These are phyloP conservation scores for Helicoverpa assulta DNA, from an alignment of 2,888 invertebrate genomes.

Conservation along the genomic window DNA sequence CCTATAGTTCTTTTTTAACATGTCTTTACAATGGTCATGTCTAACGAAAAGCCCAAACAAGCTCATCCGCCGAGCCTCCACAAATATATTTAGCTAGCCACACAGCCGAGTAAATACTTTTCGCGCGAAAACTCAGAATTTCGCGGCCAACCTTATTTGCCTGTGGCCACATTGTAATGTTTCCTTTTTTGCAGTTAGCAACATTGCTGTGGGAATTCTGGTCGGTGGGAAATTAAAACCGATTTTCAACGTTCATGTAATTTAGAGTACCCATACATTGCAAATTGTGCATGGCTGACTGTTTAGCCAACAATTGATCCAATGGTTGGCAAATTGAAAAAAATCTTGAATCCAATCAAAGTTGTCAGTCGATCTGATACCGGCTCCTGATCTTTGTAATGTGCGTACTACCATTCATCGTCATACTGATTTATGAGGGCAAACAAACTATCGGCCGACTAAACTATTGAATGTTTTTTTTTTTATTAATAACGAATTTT, in stretches of 20 bases:
- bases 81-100: slow-evolving; percentile 35
- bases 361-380: too few species aligned
- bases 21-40: neutral
- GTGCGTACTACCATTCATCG: too few species aligned
- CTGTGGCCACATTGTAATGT: slow-evolving; percentile 31
- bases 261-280: too few species aligned
- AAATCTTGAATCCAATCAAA: too few species aligned
- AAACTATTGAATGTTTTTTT: too few species aligned
- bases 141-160: slow-evolving; percentile 36
- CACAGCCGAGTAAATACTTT: slow-evolving; percentile 35
- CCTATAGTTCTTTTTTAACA: slow-evolving; percentile 5
- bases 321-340: too few species aligned
- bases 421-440: too few species aligned
- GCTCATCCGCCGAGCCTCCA: slow-evolving; percentile 32
- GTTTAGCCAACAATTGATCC: too few species aligned
- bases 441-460: too few species aligned
- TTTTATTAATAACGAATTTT: too few species aligned
- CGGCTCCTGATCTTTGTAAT: too few species aligned
- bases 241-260: neutral
- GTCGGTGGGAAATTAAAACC: slow-evolving; percentile 20
- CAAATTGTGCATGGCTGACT: too few species aligned
- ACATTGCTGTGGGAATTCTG: slow-evolving; percentile 22
- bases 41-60: slow-evolving; percentile 48
- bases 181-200: slow-evolving; percentile 46
- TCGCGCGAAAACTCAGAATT: slow-evolving; percentile 42